Evolutionary conservation across 2,113 vertebrate genomes (phyloP), one percentile per base, ranked within the genome.

Genomic region (Gobio gobio): DNA sequence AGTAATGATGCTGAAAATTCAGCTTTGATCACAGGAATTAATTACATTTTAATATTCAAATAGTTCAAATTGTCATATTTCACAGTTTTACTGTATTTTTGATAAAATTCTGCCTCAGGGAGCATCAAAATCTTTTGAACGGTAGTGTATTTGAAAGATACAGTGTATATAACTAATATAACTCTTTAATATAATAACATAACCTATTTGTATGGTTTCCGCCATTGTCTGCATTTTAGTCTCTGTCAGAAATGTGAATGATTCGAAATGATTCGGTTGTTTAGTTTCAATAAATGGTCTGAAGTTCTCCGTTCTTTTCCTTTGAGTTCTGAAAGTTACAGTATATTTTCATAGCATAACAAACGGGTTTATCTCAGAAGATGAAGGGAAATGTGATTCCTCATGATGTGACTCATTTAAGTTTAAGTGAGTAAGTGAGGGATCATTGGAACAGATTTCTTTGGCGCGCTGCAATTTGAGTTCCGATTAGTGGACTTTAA

Each of bases 401-500:
- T 72, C 20, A 2, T 24, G 22, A 74, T 74, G 72, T 26, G 72
- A 14, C 36, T 73, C 10, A 14, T 73, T 73, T 73, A 49, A 24
- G 72, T 74, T 26, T 16, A 43, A 74, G 70, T 73, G 68, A 45
- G 43, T 47, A 73, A 73, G 22, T 47, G 40, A 26, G 70, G 43
- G 70, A 74, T 49, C 43, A 74, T 74, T 49, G 70, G 70, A 73
- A 47, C 43, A 14, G 70, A 73, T 45, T 47, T 72, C 40, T 45
- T 45, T 6, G 68, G 68, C 40, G 13, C 40, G n/a, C 40, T 47
- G 70, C 20, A 47, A 73, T 73, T 47, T 47, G 22, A 73, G 22
- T 49, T 74, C 12, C 47, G 12, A 47, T 49, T 73, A 26, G n/a
- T 74, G n/a, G 72, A 74, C 72, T 74, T 73, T 47, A 24, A 12